These are phyloP conservation scores for Nysson spinosus DNA, from an alignment of 2,888 invertebrate genomes.

Conservation along the genomic window DNA sequence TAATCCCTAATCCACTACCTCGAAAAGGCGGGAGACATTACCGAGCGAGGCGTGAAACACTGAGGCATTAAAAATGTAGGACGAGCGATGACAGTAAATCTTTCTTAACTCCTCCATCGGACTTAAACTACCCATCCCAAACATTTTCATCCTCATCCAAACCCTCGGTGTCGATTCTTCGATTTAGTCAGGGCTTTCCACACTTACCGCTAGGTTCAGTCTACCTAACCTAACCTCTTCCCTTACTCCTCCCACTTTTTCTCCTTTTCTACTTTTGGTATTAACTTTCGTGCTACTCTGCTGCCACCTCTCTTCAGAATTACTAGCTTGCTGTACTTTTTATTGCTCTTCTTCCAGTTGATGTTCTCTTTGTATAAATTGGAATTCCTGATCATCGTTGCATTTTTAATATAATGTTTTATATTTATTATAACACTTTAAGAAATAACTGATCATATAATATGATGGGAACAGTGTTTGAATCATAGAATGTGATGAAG, in stretches of 20 bases:
- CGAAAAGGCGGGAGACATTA: constrained; percentile 5
- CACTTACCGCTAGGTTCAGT: constrained; percentile 25
- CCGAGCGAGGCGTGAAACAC: constrained; percentile 47
- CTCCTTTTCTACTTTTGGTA: constrained; percentile 25
- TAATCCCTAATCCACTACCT: not conserved
- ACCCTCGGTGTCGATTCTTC: constrained; percentile 19
- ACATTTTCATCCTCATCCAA: not conserved
- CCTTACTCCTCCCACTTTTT: constrained; percentile 2
- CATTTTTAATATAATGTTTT: too few species aligned
- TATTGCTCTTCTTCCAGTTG: too few species aligned
- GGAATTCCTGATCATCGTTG: too few species aligned
- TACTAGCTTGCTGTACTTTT: too few species aligned
- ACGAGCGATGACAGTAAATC: constrained; percentile 56
- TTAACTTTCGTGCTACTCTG: constrained; percentile 39
- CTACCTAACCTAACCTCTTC: not conserved
- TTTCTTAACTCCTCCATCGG: constrained; percentile 33
- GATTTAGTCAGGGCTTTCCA: constrained; percentile 24
- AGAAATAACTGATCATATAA: too few species aligned
- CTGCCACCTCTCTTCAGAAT: constrained; percentile 50
- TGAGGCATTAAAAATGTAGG: constrained; percentile 57
- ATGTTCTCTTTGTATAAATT: too few species aligned
- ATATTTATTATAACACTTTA: too few species aligned
- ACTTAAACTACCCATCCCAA: not conserved
- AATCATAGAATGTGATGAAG: too few species aligned
- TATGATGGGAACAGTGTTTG: too few species aligned